Base-by-base conservation (phyloP, 1,140 invertebrate species). In the Drosophila oshimai region DNA sequence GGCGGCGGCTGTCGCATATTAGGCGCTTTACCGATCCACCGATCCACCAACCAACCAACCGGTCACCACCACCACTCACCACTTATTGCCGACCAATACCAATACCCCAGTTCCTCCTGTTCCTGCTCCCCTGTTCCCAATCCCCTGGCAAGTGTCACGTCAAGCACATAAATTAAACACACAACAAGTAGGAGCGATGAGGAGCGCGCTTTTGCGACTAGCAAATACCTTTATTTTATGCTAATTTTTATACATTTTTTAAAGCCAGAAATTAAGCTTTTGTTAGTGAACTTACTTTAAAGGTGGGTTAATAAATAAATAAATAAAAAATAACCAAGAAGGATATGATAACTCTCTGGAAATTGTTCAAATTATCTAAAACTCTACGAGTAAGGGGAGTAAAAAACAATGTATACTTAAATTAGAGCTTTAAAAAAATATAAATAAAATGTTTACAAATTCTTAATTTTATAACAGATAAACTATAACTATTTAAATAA, bases 121-220 rank as follows among this genome's bases (percentile, higher is more conserved):
- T 0, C 4, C 12, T 36, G 12, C 2, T 34, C 31, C 31, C 3
- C 31, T n/a, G 26, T 46, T 28, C 22, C n/a, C n/a, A 24, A n/a
- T 29, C 50, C 47, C 53, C 58, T 74, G 79, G 77, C 81, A 88
- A 89, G 79, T 90, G 88, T 90, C 88, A 78, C 88, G 83, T 88
- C 80, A 53, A 67, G 74, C 74, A 72, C 73, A 89, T 90, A 90
- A 89, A 89, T 89, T 84, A 65, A 79, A 65, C 36, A 51, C 75
- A 75, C 51, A 62, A 33, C 51, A 55, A 50, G 20, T 34, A 73
- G 53, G 15, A 54, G 24, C 55, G 26, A 31, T 18, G 39, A 29
- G 33, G 34, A 31, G 7, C 22, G 7, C 22, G 15, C 7, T 33
- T 31, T 36, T 45, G 17, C 12, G 26, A 70, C 54, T 54, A 53